Base-by-base conservation (phyloP, 1,140 invertebrate genomes). In the Bemisia tabaci region DNA sequence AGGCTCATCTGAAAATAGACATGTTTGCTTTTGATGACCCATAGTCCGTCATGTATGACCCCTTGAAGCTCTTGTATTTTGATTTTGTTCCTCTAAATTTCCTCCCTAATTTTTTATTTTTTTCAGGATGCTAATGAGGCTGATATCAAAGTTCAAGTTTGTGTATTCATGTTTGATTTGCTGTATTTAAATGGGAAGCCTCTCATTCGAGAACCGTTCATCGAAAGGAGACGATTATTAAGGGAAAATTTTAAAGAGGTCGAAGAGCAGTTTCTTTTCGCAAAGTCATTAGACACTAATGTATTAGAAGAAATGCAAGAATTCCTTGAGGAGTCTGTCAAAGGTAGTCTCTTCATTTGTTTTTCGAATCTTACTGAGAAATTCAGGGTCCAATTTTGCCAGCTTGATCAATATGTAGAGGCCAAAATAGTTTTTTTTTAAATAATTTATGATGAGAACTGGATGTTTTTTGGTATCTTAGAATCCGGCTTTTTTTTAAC, bases 141-240 rank as follows among this genome's bases (percentile, higher is more conserved):
- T 0, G 89, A 96, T 64, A 97, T 99, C 67, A 97, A 95, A 80
- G 94, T 99, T 9, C 91, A 95, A 80, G 96, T 99, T 58, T 97
- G 94, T 76, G 87, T 99, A 12, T 99, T 95, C 77, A 92, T 96
- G 73, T 99, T 99, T 80, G 97, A 99, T 82, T 78, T 99, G 39
- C 79, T 99, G 0, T 98, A 93, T 76, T 80, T 98, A 1, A 99
- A 99, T 80, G 95, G 92, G 0, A 80, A 88, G 72, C 79, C 95
- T 1, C 78, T 99, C 0, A 92, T 98, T 0, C 84, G 84, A 62
- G 79, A 89, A 72, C 84, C 94, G 0, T 87, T 98, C 69, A 75
- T 80, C 2, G 83, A 88, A 73, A 80, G 97, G 22, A 79, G 97
- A 17, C 79, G 85, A 60, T 76, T 95, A 48, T 77, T 99, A 1